Base-by-base conservation (phyloP, 2,888 invertebrate species). In the Drosophila recens region DNA sequence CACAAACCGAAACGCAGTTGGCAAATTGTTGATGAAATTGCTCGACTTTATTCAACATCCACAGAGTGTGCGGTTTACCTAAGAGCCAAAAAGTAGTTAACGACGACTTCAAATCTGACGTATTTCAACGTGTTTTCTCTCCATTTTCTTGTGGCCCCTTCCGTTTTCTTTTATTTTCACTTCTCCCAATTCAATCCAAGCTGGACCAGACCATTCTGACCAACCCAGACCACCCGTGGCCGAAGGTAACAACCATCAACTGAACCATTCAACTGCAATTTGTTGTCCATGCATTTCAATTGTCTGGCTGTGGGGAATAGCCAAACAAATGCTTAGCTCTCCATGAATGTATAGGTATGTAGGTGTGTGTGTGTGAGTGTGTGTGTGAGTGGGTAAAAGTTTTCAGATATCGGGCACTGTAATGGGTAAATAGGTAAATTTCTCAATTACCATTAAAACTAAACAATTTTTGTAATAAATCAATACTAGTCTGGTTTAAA, bases 271-370 rank as follows among this genome's bases (percentile, higher is more conserved):
- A 65, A 65, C 33, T 58, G 70, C 54, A 71, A 74, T 71, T 65
- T 69, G 70, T 15, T 58, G 57, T 62, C 42, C 13, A n/a, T 38
- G 57, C 53, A 62, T 71, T 66, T 71, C 71, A 66, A 66, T 71
- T 75, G 72, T 71, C 62, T 42, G 42, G 38, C 45, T 48, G 23
- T 53, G 66, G 45, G 49, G 30, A 53, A 48, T 67, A 30, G 43
- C 3, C 15, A 57, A 61, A 17, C 34, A 46, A 58, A 42, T 54
- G 45, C 54, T 61, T n/a, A 61, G 43, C 20, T 38, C 4, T 36
- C 10, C 6, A 17, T 30, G 9, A 38, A 10, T 20, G 13, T 38
- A n/a, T 42, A 2, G 30, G 34, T 42, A 3, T 36, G 27, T 20
- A 13, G 17, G 17, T 8, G 5, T 56, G 38, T 34, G n/a, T 30